Base-by-base conservation (phyloP, 2,113 vertebrate genomes). In the Pteropus alecto region DNA sequence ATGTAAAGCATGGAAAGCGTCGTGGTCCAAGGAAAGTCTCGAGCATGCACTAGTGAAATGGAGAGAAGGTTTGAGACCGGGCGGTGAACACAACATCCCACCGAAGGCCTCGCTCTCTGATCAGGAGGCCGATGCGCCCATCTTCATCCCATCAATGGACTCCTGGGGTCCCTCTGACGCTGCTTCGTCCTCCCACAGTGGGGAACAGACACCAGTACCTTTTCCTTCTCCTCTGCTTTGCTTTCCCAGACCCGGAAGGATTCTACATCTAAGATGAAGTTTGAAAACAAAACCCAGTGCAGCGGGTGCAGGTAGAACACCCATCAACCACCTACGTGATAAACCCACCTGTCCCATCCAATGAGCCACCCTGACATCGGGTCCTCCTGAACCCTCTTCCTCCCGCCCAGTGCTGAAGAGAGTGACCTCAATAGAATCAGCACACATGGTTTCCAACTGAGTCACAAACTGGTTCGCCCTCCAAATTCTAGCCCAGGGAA, bases 1-100 rank as follows among this genome's bases (percentile, higher is more conserved):
- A 98, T 97, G 95, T 99, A 99, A 76, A 99, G 96, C 98, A 99
- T 98, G 0, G 99, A 99, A 79, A 99, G 98, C 21, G 96, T 98
- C 5, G 96, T 98, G 10, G 98, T 99, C 99, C 98, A 99, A 5
- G 99, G 89, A 73, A 98, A 99, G 2, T 99, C 98, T 94, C 99
- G 98, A 82, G 96, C 51, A 21, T 86, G 97, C 81, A 99, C 99
- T 99, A 95, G 22, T 91, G 93, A 97, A 6, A 94, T 2, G 61
- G 22, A 93, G 88, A 78, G 41, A 43, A 77, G 5, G 24, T 54
- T 10, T 65, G 58, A 87, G 43, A 58, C 10, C 4, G 2, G 58
- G 73, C 43, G 11, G 1, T 48, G 38, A 63, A 33, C 28, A 71
- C 19, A 68, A 30, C 2, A 22, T 28, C 13, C 65, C 51, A 35